These are phyloP conservation scores for Sebastes hopkinsi DNA, from an alignment of 2,797 vertebrate genomes.

Conservation along the genomic window DNA sequence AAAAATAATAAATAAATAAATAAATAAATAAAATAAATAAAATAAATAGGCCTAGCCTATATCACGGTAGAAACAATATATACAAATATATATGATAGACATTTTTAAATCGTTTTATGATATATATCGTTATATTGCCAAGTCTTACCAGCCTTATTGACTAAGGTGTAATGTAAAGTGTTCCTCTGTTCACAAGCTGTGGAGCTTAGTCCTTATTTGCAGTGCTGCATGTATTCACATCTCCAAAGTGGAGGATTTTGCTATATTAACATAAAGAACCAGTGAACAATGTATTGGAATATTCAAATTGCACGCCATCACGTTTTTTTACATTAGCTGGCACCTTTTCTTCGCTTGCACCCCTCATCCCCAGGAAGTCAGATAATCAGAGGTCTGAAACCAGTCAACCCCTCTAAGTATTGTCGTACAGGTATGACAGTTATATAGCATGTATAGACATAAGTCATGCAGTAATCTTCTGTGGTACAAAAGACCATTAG, in stretches of 20 bases:
- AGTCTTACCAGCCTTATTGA: no score
- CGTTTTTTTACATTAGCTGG: no score
- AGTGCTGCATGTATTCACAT: background rate
- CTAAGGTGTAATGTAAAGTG: background rate
- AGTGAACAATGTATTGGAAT: background rate
- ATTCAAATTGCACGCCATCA: background rate
- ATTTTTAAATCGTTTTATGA: no score
- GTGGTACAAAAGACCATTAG: slow-evolving; percentile 21
- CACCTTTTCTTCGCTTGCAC: no score
- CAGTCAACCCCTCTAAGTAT: background rate
- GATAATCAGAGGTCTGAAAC: background rate
- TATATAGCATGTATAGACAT: background rate
- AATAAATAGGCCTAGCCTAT: no score
- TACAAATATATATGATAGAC: no score
- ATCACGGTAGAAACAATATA: no score
- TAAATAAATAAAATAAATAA: no score
- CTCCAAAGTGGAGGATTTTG: background rate
- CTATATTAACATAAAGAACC: background rate
- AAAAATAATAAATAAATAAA: no score
- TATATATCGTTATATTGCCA: fast-evolving
- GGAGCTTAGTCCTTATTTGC: background rate
- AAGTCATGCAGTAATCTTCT: background rate
- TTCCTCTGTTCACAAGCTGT: background rate
- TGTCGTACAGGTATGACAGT: background rate
- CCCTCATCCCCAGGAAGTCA: no score